A percentile compares a stretch with the other conserved stretches of the same genome.
These are phyloP conservation scores for Idaea aversata DNA, from an alignment of 2,888 invertebrate species.

Conservation along the genomic window DNA sequence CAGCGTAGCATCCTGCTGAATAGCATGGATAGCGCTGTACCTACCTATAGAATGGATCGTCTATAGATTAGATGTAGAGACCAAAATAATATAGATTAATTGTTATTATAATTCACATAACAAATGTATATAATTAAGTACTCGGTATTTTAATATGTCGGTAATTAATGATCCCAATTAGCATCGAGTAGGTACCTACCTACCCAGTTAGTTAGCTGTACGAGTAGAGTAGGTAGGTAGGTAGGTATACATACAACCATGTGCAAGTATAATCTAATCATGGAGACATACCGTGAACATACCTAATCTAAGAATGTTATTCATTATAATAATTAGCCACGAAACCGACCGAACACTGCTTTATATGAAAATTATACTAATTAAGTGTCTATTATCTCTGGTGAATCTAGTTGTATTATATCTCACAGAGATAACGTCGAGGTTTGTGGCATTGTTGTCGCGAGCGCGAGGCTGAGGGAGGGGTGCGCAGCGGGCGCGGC, in stretches of 20 bases:
- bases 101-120: neutral
- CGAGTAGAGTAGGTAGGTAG: neutral
- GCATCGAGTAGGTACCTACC: neutral
- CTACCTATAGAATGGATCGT: too few species aligned
- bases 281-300: conserved; percentile 34
- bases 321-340: conserved; percentile 31
- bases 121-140: neutral
- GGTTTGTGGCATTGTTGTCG: neutral
- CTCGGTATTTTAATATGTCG: neutral
- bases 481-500: neutral
- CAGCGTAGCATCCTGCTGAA: neutral
- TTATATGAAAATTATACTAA: conserved; percentile 17
- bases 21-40: conserved; percentile 4
- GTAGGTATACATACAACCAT: too few species aligned
- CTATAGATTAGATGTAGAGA: conserved; percentile 17
- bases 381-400: conserved; percentile 12
- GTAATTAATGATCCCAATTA: conserved; percentile 22
- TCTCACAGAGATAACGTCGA: conserved; percentile 15
- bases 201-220: neutral
- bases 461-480: neutral
- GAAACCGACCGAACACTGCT: conserved; percentile 7
- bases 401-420: conserved; percentile 12
- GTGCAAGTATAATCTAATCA: conserved; percentile 8
- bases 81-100: neutral
- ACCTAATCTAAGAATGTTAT: conserved; percentile 23